A percentile compares a stretch with the other conserved stretches of the same genome.
phyloP scores from a whole-genome alignment of 2,797 vertebrate species.

The Rhinogobio ventralis region DNA sequence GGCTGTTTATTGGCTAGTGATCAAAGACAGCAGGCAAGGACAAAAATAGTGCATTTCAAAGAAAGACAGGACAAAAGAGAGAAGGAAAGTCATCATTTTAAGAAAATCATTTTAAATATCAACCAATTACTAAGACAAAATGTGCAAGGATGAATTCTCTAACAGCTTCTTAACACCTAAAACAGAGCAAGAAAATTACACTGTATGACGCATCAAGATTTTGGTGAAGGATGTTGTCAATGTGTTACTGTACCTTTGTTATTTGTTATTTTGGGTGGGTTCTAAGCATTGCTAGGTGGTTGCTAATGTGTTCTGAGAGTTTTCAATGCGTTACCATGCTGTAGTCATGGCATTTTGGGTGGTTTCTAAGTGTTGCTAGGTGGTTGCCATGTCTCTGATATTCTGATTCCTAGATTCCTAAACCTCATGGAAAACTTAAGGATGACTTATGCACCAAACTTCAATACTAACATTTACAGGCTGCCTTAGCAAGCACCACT shows the following conservation, averaged over 20 bases:
- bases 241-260: too few relatives aligned
- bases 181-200: neutral
- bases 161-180: neutral
- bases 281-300: neutral
- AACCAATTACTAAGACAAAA: conserved; percentile 55
- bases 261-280: neutral
- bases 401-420: neutral
- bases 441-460: neutral
- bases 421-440: neutral
- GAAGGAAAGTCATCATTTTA: too few relatives aligned
- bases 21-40: conserved; percentile 35
- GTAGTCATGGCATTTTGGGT: neutral
- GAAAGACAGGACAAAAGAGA: neutral
- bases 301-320: neutral
- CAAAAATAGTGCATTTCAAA: conserved; percentile 29
- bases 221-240: neutral
- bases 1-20: conserved; percentile 42
- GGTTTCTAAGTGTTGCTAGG: neutral
- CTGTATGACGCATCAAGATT: neutral
- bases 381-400: neutral
- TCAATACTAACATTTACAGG: neutral
- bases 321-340: neutral
- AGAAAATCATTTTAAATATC: conserved; percentile 74
- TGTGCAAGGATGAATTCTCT: neutral
- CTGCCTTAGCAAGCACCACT: neutral